Conservation (phyloP, 2,113 vertebrate genomes). For the Turnix velox region DNA sequence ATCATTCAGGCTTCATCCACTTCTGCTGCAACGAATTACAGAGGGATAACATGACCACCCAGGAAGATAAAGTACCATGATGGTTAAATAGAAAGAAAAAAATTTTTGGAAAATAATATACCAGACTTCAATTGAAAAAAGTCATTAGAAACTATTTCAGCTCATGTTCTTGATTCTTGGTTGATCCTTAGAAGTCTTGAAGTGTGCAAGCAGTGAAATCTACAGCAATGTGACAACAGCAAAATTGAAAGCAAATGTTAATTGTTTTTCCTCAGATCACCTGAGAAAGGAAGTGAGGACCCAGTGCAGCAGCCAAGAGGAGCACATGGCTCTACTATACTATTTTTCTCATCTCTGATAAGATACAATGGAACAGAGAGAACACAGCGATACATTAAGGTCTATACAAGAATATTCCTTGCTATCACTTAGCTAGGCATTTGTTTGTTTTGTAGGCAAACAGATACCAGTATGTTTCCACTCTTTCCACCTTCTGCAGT, state of each 20-base stretch:
- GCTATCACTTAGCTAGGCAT: neutral
- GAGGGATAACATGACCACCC: constrained; percentile 7
- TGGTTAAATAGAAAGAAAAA: neutral
- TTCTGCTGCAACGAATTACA: constrained; percentile 4
- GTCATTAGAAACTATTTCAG: constrained; percentile 17
- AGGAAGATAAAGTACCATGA: constrained; percentile 8
- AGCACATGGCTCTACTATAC: neutral
- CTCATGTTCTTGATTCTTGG: neutral
- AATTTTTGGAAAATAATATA: neutral
- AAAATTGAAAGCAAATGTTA: neutral
- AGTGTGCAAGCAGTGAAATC: neutral
- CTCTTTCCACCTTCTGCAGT: neutral
- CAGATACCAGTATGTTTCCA: neutral
- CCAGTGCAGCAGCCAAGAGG: neutral
- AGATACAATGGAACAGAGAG: neutral
- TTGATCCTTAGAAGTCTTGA: neutral
- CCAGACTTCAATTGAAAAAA: neutral
- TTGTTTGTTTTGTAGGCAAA: neutral
- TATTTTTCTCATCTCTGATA: neutral
- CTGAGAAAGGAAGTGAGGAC: neutral
- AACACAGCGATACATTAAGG: neutral
- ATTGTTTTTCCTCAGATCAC: neutral
- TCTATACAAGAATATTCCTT: neutral
- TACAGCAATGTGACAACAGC: neutral
- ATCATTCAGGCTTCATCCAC: neutral